Percentiles rank a stretch among this genome's conserved stretches.
Conservation (phyloP, 2,113 vertebrate species). For the Zosterops borbonicus region DNA sequence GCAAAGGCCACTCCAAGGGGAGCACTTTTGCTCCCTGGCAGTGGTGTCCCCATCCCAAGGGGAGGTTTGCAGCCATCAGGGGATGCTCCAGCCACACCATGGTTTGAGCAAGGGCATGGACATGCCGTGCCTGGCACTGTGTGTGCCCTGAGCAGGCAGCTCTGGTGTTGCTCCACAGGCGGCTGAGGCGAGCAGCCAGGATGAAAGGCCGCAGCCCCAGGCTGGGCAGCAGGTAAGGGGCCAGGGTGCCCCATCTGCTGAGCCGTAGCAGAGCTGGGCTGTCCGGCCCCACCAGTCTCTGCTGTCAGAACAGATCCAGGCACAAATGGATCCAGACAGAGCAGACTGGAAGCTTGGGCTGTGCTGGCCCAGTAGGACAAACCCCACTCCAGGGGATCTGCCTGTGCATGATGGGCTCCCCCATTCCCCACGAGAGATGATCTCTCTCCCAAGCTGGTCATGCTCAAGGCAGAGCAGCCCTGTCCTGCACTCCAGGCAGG, state of each 20-base stretch:
- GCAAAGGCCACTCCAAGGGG: neutral
- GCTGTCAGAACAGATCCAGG: fast-evolving
- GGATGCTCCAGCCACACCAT: neutral
- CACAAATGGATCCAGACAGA: fast-evolving
- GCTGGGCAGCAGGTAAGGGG: constrained; percentile 74
- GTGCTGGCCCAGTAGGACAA: neutral
- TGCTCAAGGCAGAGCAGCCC: neutral
- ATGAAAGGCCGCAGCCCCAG: constrained; percentile 26
- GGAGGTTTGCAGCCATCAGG: neutral
- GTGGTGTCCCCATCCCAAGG: fast-evolving
- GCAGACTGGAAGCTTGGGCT: neutral
- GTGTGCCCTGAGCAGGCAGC: neutral
- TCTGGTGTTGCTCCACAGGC: constrained; percentile 74
- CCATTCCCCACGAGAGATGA: neutral
- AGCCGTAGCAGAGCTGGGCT: neutral
- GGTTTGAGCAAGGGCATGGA: fast-evolving
- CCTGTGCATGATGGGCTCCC: fast-evolving
- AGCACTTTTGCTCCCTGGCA: neutral
- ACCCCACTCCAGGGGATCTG: neutral
- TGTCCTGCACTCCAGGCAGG: neutral
- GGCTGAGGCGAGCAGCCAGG: constrained; percentile 53
- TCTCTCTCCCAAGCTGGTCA: neutral
- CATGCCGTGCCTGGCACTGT: fast-evolving
- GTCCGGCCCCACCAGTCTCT: neutral
- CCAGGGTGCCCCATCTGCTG: neutral